These are phyloP conservation scores for Cheilosia urbana DNA, from an alignment of 2,888 invertebrate genomes.

Conservation along the genomic window DNA sequence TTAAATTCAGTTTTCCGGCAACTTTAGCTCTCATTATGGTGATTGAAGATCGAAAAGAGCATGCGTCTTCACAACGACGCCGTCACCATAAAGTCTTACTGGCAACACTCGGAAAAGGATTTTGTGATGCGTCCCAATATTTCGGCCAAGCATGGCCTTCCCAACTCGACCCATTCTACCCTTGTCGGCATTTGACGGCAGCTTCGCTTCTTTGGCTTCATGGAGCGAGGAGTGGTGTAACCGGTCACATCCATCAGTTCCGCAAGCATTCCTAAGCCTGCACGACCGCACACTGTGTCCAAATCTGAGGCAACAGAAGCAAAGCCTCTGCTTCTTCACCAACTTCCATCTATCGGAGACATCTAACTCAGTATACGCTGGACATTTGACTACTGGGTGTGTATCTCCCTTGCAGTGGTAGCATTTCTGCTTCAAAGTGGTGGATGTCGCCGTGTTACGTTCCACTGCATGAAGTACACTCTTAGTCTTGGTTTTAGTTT, in stretches of 20 bases:
- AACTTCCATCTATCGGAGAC: not conserved
- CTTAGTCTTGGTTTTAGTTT: too few relatives aligned
- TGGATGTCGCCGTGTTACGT: not conserved
- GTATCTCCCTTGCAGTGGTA: not conserved
- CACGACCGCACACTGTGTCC: slow-evolving; percentile 4
- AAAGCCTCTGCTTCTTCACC: not conserved
- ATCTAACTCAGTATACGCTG: not conserved
- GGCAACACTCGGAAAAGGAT: slow-evolving; percentile 15
- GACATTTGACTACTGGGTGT: not conserved
- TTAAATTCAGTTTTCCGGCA: not conserved
- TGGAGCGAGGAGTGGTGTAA: slow-evolving; percentile 1
- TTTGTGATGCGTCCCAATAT: not conserved
- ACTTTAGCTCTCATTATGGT: slow-evolving; percentile 17
- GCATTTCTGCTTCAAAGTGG: not conserved
- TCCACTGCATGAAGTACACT: slow-evolving; percentile 2
- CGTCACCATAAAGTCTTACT: slow-evolving; percentile 5
- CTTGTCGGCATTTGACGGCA: not conserved
- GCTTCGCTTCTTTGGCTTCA: not conserved
- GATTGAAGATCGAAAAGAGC: slow-evolving; percentile 16
- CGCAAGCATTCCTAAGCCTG: not conserved
- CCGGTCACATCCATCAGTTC: not conserved
- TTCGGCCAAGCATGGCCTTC: not conserved
- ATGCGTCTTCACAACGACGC: not conserved
- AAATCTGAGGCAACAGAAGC: slow-evolving; percentile 9
- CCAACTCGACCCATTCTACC: not conserved